These are phyloP conservation scores for Cottus gobio DNA, from an alignment of 2,113 vertebrate genomes.

Conservation along the genomic window DNA sequence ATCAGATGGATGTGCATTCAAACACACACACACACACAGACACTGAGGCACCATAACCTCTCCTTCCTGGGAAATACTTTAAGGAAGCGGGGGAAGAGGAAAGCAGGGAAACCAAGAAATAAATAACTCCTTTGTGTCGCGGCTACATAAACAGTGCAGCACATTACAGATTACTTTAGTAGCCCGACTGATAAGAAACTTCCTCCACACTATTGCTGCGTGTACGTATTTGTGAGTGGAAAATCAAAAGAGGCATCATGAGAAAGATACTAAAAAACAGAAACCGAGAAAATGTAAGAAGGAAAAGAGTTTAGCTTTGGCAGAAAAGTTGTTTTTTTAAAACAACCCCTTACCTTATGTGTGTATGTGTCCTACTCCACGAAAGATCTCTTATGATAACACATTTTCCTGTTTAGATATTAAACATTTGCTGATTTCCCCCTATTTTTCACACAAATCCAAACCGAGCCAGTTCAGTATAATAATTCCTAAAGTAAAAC, in stretches of 20 bases:
- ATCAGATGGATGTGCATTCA: constrained; percentile 36
- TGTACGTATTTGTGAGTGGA: constrained; percentile 8
- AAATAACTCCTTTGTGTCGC: constrained; percentile 81
- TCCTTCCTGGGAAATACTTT: constrained; percentile 73
- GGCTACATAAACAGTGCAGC: constrained; percentile 73
- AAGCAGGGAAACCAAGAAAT: constrained; percentile 76
- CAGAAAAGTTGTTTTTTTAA: constrained; percentile 5
- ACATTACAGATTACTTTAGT: constrained; percentile 63
- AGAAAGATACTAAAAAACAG: constrained; percentile 1
- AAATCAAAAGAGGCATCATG: constrained; percentile 1
- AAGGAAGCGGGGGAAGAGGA: constrained; percentile 72
- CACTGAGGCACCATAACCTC: constrained; percentile 46
- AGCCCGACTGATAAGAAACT: constrained; percentile 68
- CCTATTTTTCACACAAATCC: constrained; percentile 19
- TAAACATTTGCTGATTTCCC: constrained; percentile 33
- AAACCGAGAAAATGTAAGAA: background rate
- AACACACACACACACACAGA: constrained; percentile 33
- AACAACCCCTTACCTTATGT: constrained; percentile 10
- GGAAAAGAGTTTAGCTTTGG: background rate
- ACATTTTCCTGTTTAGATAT: constrained; percentile 51
- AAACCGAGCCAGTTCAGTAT: constrained; percentile 4
- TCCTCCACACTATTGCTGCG: constrained; percentile 48
- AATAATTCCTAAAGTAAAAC: constrained; percentile 41
- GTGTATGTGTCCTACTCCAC: background rate
- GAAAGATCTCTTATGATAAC: constrained; percentile 25